Conservation (phyloP, 2,888 invertebrate genomes). For the Drosophila affinis region DNA sequence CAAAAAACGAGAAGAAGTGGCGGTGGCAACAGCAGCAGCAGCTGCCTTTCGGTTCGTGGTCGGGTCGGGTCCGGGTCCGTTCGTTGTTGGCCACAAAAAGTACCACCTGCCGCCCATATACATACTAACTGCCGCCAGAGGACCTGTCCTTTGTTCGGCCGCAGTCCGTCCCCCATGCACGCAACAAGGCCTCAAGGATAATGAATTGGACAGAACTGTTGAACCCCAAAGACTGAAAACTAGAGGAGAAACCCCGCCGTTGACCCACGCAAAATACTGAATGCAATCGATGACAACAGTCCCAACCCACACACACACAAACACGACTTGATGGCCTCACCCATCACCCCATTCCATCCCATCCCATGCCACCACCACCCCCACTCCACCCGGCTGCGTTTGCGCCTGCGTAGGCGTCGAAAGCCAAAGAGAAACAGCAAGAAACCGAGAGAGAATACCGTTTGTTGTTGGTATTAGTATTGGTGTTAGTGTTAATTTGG, state of each 20-base stretch:
- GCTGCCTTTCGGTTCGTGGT: slow-evolving; percentile 49
- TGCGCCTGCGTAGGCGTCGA: slow-evolving; percentile 65
- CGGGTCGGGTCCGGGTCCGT: slow-evolving; percentile 48
- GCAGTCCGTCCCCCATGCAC: slow-evolving; percentile 24
- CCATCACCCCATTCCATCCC: slow-evolving; percentile 22
- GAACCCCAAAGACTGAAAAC: neutral
- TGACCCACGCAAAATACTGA: slow-evolving; percentile 40
- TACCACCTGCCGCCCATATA: slow-evolving; percentile 82
- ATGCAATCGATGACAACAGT: slow-evolving; percentile 50
- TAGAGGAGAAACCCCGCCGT: slow-evolving; percentile 12
- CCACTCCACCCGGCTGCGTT: slow-evolving; percentile 34
- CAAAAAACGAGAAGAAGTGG: slow-evolving; percentile 44
- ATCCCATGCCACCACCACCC: slow-evolving; percentile 21
- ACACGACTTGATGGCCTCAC: slow-evolving; percentile 37
- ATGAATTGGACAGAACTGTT: slow-evolving; percentile 14
- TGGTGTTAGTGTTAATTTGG: slow-evolving; percentile 43
- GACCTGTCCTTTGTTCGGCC: slow-evolving; percentile 33
- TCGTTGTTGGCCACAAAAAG: slow-evolving; percentile 69
- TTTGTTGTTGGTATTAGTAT: slow-evolving; percentile 26
- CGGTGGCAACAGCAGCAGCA: slow-evolving; percentile 54
- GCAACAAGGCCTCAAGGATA: slow-evolving; percentile 31
- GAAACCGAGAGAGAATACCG: slow-evolving; percentile 36
- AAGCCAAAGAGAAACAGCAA: slow-evolving; percentile 43
- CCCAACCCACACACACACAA: slow-evolving; percentile 61
- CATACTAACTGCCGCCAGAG: slow-evolving; percentile 4